Percentiles rank a stretch among this genome's conserved stretches.
Evolutionary conservation across 2,888 invertebrate species (phyloP).

Genomic region (Molanna angustata): DNA sequence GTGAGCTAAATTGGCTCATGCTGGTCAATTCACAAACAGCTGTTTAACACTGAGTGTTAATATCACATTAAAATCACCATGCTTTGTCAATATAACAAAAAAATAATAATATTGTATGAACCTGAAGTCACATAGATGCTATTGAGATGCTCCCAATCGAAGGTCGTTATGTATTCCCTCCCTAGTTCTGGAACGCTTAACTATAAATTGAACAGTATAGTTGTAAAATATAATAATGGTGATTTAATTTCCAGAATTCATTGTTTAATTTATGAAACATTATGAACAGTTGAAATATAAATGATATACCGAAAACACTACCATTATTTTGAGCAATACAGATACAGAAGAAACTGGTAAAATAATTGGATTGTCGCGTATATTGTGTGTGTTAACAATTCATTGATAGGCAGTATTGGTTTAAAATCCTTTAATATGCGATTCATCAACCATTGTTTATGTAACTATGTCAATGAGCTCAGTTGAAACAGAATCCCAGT

Average conservation of each 20-base stretch:
- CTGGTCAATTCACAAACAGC: not conserved
- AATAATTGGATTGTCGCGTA: no score
- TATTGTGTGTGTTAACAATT: no score
- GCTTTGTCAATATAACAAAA: slow-evolving; percentile 9
- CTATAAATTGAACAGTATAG: slow-evolving; percentile 25
- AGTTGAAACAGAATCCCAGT: no score
- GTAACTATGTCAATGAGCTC: no score
- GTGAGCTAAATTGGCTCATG: no score
- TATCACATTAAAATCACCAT: slow-evolving; percentile 4
- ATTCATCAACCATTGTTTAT: no score
- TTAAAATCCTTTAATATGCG: no score
- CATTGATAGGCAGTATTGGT: no score
- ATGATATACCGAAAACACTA: not conserved
- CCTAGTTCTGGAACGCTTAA: slow-evolving; percentile 29
- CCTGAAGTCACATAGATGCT: slow-evolving; percentile 12
- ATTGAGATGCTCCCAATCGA: slow-evolving; percentile 14
- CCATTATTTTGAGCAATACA: not conserved
- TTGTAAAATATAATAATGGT: slow-evolving; percentile 1
- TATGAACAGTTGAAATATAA: no score
- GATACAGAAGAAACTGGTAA: not conserved
- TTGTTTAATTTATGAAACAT: not conserved
- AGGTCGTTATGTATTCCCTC: slow-evolving; percentile 26
- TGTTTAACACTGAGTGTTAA: not conserved
- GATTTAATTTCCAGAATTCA: not conserved
- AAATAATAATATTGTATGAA: slow-evolving; percentile 17